phyloP scores from a whole-genome alignment of 2,888 invertebrate genomes.

The Hedychridium roseum region DNA sequence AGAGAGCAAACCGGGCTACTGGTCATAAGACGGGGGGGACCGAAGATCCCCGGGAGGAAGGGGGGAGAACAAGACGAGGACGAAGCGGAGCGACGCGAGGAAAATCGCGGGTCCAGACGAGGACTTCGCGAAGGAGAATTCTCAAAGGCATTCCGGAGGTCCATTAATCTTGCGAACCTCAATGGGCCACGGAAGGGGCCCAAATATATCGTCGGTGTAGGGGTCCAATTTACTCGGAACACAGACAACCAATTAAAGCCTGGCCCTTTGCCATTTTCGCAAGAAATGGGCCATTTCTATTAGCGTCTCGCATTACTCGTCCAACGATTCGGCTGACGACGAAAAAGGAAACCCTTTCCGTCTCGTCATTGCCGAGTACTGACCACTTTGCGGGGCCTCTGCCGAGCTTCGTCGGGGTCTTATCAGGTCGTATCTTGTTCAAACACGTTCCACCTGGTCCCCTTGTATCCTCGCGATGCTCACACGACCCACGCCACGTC shows the following conservation, averaged over 20 bases:
- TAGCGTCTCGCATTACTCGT: no score
- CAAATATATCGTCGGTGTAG: no score
- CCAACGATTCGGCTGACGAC: no score
- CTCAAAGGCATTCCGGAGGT: no score
- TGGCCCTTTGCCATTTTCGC: no score
- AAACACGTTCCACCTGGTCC: constrained; percentile 45
- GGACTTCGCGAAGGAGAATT: no score
- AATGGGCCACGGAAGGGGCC: no score
- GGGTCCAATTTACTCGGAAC: no score
- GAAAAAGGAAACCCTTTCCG: no score
- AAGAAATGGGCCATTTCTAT: no score
- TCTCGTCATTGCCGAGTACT: constrained; percentile 17
- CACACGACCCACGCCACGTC: constrained; percentile 36
- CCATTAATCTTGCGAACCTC: no score
- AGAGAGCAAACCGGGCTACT: background rate
- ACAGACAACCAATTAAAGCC: no score
- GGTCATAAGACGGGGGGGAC: constrained; percentile 6
- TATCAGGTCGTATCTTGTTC: constrained; percentile 42
- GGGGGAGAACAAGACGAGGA: background rate
- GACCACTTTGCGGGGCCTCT: constrained; percentile 26
- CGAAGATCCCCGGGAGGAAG: constrained; percentile 1
- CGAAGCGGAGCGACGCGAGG: background rate
- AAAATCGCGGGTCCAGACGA: constrained; percentile 1
- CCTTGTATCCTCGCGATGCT: constrained; percentile 33
- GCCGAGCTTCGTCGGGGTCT: constrained; percentile 26